Evolutionary conservation across 2,888 invertebrate species (phyloP).

Genomic region (Rhyacophila evoluta): DNA sequence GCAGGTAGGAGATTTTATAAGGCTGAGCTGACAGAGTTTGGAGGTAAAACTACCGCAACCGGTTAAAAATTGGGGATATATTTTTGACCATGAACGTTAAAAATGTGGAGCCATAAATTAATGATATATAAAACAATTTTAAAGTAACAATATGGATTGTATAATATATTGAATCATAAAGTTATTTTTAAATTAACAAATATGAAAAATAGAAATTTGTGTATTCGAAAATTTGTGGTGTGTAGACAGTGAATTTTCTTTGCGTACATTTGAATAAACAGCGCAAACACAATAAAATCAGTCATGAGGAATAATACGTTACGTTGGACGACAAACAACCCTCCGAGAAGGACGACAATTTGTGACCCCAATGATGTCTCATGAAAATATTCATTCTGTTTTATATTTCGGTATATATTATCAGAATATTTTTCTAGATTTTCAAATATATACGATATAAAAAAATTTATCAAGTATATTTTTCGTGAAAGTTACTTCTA

Average conservation of each 20-base stretch:
- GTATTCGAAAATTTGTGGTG: not conserved
- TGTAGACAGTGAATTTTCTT: constrained; percentile 38
- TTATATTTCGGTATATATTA: not conserved
- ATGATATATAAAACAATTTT: too few relatives aligned
- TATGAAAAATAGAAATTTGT: constrained; percentile 27
- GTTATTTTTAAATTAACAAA: not conserved
- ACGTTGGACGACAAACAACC: constrained; percentile 44
- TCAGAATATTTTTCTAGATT: not conserved
- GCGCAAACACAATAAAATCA: constrained; percentile 54
- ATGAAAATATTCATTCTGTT: constrained; percentile 7
- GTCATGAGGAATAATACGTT: constrained; percentile 51
- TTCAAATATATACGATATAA: too few relatives aligned
- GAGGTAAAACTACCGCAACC: too few relatives aligned
- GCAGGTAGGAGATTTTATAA: too few relatives aligned
- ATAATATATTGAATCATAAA: too few relatives aligned
- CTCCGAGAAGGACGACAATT: not conserved
- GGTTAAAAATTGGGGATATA: too few relatives aligned
- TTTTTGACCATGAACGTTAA: too few relatives aligned
- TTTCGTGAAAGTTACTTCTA: too few relatives aligned
- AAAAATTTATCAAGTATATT: too few relatives aligned
- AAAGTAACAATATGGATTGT: too few relatives aligned
- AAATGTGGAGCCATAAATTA: too few relatives aligned
- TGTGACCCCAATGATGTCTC: constrained; percentile 22
- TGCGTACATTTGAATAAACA: constrained; percentile 53
- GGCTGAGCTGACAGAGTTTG: too few relatives aligned